Percentiles rank a stretch among this genome's conserved stretches.
Conservation (phyloP, 2,113 vertebrate species). For the Perca schrenkii region DNA sequence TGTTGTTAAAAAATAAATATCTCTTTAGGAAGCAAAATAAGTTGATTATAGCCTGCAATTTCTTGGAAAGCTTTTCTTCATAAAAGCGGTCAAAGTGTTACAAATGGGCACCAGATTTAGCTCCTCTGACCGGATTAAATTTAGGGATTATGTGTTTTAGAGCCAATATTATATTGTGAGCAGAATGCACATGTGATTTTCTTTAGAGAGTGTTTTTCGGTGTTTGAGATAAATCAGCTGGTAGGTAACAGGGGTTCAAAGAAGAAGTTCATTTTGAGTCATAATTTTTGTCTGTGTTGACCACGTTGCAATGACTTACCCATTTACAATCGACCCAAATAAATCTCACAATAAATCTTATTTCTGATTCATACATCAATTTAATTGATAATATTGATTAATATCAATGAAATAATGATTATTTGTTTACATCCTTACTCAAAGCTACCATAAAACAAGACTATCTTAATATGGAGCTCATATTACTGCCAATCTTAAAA, state of each 20-base stretch:
- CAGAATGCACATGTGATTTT: conserved; percentile 15
- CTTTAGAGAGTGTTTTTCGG: conserved; percentile 10
- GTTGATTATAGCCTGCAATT: conserved; percentile 24
- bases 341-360: not conserved
- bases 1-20: no score
- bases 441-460: not conserved
- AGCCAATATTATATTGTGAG: conserved; percentile 54
- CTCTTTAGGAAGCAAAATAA: not conserved
- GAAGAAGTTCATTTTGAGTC: conserved; percentile 1
- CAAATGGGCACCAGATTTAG: conserved; percentile 53
- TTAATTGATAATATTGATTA: not conserved
- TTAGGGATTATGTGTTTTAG: conserved; percentile 63
- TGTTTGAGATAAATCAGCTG: conserved; percentile 35
- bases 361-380: not conserved
- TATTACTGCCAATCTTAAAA: not conserved
- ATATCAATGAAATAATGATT: not conserved
- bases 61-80: conserved; percentile 5
- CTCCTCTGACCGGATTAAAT: conserved; percentile 65
- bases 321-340: not conserved
- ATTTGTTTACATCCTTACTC: not conserved
- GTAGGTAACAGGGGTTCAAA: conserved; percentile 17
- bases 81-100: conserved; percentile 47
- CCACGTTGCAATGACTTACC: not conserved
- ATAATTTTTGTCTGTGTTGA: not conserved
- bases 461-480: not conserved